Conservation (phyloP, 1,140 invertebrate genomes). For the Bombyx mandarina region DNA sequence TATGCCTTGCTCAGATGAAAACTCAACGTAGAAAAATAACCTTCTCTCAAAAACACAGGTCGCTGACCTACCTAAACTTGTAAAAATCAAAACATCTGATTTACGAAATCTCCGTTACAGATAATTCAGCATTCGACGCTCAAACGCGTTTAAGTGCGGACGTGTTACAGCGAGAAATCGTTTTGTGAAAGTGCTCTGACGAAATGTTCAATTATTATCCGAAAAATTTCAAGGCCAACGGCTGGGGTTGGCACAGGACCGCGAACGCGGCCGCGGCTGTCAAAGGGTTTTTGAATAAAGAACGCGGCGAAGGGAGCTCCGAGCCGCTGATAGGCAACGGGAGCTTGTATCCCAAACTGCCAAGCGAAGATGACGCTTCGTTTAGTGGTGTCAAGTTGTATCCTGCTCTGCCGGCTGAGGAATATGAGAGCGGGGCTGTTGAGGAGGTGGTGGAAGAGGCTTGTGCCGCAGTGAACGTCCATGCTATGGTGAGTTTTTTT, state of each 20-base stretch:
- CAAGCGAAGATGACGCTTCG: conserved; percentile 41
- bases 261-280: conserved; percentile 38
- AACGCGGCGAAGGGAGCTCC: conserved; percentile 32
- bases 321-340: conserved; percentile 31
- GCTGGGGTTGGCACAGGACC: conserved; percentile 56
- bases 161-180: background rate
- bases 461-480: conserved; percentile 55
- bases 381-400: conserved; percentile 46
- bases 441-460: conserved; percentile 61
- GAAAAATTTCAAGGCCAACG: conserved; percentile 58
- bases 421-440: conserved; percentile 55
- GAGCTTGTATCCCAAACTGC: conserved; percentile 53
- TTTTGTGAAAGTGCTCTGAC: conserved; percentile 1
- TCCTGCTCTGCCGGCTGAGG: conserved; percentile 53
- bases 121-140: conserved; percentile 3
- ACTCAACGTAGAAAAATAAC: background rate
- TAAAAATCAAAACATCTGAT: background rate
- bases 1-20: too few relatives aligned
- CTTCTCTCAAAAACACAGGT: background rate
- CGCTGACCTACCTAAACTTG: background rate
- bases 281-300: conserved; percentile 41
- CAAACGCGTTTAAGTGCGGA: conserved; percentile 3
- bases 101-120: conserved; percentile 6
- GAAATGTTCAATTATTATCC: conserved; percentile 44
- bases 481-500: conserved; percentile 48